Percentiles rank a stretch among this genome's conserved stretches.
Conservation (phyloP, 2,797 vertebrate genomes). For the Siniperca obscura region DNA sequence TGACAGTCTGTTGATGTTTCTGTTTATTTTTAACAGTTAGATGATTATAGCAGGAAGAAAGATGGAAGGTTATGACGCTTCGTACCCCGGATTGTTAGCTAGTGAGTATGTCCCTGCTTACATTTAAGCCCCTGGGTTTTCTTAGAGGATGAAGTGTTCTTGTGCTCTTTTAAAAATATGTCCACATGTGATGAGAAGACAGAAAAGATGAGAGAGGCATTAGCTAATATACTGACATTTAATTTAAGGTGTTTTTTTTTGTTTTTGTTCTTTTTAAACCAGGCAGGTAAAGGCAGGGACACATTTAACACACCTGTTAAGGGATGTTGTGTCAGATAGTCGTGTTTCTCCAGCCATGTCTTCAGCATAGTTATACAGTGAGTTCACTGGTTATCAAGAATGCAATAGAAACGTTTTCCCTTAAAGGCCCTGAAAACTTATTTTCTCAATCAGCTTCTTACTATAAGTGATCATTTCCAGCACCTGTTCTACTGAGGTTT, state of each 20-base stretch:
- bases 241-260: neutral
- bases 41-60: constrained; percentile 41
- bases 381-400: neutral
- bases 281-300: neutral
- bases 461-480: neutral
- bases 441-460: neutral
- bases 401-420: neutral
- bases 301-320: neutral
- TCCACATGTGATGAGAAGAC: neutral
- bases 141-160: constrained; percentile 21
- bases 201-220: neutral
- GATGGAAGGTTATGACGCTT: constrained; percentile 45
- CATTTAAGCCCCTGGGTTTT: constrained; percentile 53
- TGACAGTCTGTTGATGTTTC: constrained; percentile 2
- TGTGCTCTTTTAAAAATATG: neutral
- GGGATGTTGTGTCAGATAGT: neutral
- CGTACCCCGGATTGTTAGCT: constrained; percentile 18
- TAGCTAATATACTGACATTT: neutral
- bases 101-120: constrained; percentile 29
- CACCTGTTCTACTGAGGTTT: neutral
- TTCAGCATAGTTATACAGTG: neutral
- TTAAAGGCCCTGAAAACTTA: neutral
- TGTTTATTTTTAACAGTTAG: constrained; percentile 37
- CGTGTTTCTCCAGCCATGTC: neutral
- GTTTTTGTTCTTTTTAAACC: no score